Base-by-base conservation (phyloP, 2,113 vertebrate species). In the Camelus bactrianus region DNA sequence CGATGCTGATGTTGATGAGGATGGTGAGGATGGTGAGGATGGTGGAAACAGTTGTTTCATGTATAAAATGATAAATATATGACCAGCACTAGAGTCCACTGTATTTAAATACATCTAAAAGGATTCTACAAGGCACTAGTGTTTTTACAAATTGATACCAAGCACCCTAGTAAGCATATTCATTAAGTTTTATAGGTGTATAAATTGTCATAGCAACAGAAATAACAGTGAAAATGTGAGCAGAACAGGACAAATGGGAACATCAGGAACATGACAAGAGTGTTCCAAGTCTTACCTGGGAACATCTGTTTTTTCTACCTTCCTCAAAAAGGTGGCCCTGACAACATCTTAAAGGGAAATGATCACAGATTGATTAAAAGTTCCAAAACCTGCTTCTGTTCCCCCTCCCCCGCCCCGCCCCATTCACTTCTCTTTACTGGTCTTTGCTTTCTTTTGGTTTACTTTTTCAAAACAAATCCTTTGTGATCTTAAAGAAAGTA, bases 311-410 rank as follows among this genome's bases (percentile, higher is more conserved):
- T 83, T 98, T 96, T 98, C 95, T 98, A 98, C 88, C 95, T 98
- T 98, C 98, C 98, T 98, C 97, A 98, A 98, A 97, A 98, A 80
- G 98, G 96, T 98, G 92, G 75, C 98, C 98, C 98, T 98, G 97
- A 98, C 97, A 97, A 97, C 98, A 98, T 98, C 98, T 98, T 97
- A 84, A 98, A 98, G 95, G 89, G 97, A 98, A 98, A 98, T 75
- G 97, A 98, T 96, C 79, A 98, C 62, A 98, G 77, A 32, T 95
- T 97, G 95, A 96, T 98, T 95, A 91, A 96, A 96, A 97, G 87
- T 92, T 76, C 84, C 64, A 94, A 95, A 98, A 62, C 65, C 90
- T 87, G 54, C 89, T 54, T 32, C 91, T 93, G 84, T 38, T 20
- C n/a, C 17, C 90, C 79, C 92, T 4, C 0, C 84, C 2, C 73